Evolutionary conservation across 2,797 vertebrate species (phyloP).

Genomic region (Amblyopsis hoosieri): DNA sequence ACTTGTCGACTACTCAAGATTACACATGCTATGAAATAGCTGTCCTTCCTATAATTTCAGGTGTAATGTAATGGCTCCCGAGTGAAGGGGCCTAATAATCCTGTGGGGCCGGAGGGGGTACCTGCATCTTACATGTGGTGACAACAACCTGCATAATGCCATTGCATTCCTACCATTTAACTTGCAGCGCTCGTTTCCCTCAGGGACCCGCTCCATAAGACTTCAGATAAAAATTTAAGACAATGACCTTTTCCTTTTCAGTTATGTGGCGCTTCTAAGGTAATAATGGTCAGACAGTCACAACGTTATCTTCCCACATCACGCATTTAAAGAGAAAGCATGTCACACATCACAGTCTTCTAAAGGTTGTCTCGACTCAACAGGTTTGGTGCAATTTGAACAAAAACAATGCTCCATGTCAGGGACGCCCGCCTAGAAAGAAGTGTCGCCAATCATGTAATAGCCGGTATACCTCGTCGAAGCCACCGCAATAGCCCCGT

Average conservation of each 20-base stretch:
- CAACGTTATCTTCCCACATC: slow-evolving; percentile 50
- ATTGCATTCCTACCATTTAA: slow-evolving; percentile 52
- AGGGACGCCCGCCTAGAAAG: slow-evolving; percentile 44
- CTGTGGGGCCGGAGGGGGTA: slow-evolving; percentile 5
- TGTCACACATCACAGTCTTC: slow-evolving; percentile 47
- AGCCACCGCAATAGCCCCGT: slow-evolving; percentile 77
- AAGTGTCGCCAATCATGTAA: slow-evolving; percentile 65
- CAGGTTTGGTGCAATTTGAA: slow-evolving; percentile 41
- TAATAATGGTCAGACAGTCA: slow-evolving; percentile 28
- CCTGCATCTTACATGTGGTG: slow-evolving; percentile 24
- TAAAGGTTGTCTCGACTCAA: slow-evolving; percentile 47
- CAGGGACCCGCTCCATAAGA: slow-evolving; percentile 66
- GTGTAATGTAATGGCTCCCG: slow-evolving; percentile 49
- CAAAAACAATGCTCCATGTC: slow-evolving; percentile 31
- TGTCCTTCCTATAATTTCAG: slow-evolving; percentile 51
- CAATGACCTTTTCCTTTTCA: slow-evolving; percentile 36
- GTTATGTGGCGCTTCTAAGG: slow-evolving; percentile 43
- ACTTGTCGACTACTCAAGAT: slow-evolving; percentile 44
- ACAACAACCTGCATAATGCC: slow-evolving; percentile 42
- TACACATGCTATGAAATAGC: slow-evolving; percentile 42
- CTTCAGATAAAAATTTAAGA: slow-evolving; percentile 37
- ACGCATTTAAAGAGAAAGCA: slow-evolving; percentile 52
- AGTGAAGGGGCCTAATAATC: slow-evolving; percentile 48
- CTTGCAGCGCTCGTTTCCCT: slow-evolving; percentile 54
- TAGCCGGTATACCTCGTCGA: slow-evolving; percentile 79